Conservation (phyloP, 1,140 invertebrate genomes). For the Zaprionus ornatus region DNA sequence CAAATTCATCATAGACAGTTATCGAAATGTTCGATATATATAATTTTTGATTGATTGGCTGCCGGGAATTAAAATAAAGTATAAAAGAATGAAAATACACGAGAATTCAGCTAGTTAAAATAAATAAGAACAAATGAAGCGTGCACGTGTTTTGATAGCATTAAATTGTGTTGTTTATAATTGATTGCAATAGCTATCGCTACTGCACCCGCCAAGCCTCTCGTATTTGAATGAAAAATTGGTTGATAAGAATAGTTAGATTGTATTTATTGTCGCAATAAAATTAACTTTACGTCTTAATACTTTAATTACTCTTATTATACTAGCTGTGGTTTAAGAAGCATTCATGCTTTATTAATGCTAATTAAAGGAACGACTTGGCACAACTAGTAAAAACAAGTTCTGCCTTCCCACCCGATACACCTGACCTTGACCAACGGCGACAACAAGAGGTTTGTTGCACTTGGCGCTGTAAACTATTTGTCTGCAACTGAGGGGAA, state of each 20-base stretch:
- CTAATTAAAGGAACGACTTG: conserved; percentile 5
- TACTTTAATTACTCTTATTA: not conserved
- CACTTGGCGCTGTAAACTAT: conserved; percentile 13
- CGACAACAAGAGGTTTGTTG: conserved; percentile 37
- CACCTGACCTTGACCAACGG: conserved; percentile 43
- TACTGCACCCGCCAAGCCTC: not conserved
- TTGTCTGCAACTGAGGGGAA: not conserved
- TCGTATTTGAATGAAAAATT: not conserved
- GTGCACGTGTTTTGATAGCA: too few species aligned
- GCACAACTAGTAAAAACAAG: conserved; percentile 15
- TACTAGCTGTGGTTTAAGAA: not conserved
- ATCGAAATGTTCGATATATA: too few species aligned
- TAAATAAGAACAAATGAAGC: too few species aligned
- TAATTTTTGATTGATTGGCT: too few species aligned
- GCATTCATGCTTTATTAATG: conserved; percentile 6
- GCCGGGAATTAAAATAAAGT: too few species aligned
- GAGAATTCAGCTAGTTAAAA: too few species aligned
- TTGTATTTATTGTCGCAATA: not conserved
- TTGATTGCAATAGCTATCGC: not conserved
- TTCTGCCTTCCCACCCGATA: conserved; percentile 12
- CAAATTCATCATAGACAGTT: too few species aligned
- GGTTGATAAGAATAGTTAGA: not conserved
- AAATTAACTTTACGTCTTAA: not conserved
- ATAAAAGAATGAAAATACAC: too few species aligned
- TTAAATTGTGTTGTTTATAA: too few species aligned